phyloP scores from a whole-genome alignment of 2,113 vertebrate genomes.

The Tragelaphus scriptus region DNA sequence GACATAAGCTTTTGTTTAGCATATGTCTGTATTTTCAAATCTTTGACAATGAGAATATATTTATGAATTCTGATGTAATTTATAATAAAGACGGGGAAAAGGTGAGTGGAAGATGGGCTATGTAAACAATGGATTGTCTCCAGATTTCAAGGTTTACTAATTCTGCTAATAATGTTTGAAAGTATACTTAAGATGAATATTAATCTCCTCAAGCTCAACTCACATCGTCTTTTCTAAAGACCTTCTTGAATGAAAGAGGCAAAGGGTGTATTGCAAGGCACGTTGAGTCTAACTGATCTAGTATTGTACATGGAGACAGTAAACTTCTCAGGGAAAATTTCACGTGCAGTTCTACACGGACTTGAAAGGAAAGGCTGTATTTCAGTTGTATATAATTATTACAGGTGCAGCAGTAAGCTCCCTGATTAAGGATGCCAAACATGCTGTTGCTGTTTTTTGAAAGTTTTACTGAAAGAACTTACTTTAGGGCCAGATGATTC shows the following conservation, averaged over 20 bases:
- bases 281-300: not conserved
- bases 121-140: not conserved
- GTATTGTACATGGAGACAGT: not conserved
- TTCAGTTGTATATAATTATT: not conserved
- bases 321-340: not conserved
- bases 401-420: not conserved
- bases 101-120: not conserved
- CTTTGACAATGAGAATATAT: not conserved
- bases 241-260: not conserved
- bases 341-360: not conserved
- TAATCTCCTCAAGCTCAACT: not conserved
- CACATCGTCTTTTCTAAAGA: not conserved
- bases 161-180: not conserved
- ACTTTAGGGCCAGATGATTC: not conserved
- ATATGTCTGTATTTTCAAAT: not conserved
- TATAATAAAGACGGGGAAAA: not conserved
- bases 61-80: not conserved
- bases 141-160: not conserved
- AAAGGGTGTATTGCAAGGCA: not conserved
- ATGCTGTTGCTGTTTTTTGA: not conserved
- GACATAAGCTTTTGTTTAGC: not conserved
- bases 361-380: not conserved
- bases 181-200: not conserved
- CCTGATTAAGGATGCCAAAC: not conserved
- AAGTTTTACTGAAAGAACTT: not conserved